Conservation (phyloP, 2,113 vertebrate genomes). For the Tretioscincus oriximinensis region DNA sequence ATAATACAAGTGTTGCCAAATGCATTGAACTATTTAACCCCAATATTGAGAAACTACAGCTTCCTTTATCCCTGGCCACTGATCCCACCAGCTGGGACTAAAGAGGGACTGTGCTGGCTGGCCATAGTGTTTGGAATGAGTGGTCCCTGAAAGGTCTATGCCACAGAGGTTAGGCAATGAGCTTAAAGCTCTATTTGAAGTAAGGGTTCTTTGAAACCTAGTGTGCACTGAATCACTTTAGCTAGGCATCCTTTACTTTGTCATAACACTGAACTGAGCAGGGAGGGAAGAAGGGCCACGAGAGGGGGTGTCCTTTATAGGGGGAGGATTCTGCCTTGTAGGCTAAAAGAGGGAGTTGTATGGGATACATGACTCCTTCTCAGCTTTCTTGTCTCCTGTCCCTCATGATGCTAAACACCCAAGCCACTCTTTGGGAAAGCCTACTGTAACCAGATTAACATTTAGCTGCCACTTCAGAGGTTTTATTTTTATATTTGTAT, state of each 20-base stretch:
- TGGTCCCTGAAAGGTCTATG: background rate
- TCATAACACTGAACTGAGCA: background rate
- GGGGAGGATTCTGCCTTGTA: accelerated
- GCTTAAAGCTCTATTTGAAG: background rate
- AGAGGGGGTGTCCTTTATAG: background rate
- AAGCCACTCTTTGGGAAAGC: background rate
- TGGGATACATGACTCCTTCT: background rate
- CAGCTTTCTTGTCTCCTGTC: background rate
- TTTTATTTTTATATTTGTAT: slow-evolving; percentile 34
- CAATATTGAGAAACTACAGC: background rate
- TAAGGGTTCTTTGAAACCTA: background rate
- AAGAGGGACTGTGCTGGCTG: background rate
- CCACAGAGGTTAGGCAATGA: background rate
- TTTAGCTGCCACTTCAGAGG: slow-evolving; percentile 9
- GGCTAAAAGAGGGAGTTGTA: accelerated
- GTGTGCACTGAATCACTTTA: slow-evolving; percentile 12
- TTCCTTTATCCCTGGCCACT: background rate
- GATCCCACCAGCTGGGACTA: background rate
- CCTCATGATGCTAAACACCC: background rate
- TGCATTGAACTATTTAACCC: background rate
- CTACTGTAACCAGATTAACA: slow-evolving; percentile 11
- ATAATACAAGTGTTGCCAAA: background rate
- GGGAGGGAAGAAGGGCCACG: background rate
- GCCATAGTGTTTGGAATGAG: background rate
- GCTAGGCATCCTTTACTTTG: background rate